phyloP scores from a whole-genome alignment of 2,113 vertebrate genomes.

The Phalacrocorax brasilianus region DNA sequence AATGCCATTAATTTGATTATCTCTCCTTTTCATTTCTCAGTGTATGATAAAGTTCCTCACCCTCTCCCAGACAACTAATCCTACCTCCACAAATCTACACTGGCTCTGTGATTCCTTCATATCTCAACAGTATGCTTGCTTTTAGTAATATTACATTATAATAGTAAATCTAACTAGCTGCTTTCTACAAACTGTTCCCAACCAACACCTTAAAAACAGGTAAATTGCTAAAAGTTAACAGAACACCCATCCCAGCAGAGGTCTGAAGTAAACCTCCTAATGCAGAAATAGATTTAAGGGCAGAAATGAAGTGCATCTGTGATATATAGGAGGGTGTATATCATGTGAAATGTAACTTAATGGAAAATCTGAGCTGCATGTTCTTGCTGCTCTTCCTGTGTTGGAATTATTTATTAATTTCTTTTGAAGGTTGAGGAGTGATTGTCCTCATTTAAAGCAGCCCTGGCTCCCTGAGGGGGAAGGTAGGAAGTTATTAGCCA shows the following conservation, averaged over 20 bases:
- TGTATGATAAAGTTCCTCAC: neutral
- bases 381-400: neutral
- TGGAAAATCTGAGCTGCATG: neutral
- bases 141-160: neutral
- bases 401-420: neutral
- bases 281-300: neutral
- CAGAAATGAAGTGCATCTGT: neutral
- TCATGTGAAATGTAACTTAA: neutral
- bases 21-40: neutral
- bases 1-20: neutral
- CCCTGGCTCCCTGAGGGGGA: neutral
- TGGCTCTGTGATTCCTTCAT: neutral
- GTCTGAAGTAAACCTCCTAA: neutral
- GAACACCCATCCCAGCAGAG: neutral
- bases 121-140: neutral
- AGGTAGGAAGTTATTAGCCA: neutral
- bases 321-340: neutral
- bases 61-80: neutral
- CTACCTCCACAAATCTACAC: neutral
- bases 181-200: neutral
- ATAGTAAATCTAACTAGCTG: neutral
- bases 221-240: neutral
- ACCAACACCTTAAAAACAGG: neutral
- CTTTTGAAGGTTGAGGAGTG: neutral
- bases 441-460: conserved; percentile 18